Percentiles rank a stretch among this genome's conserved stretches.
phyloP scores from a whole-genome alignment of 2,797 vertebrate genomes.

The Paguma larvata region DNA sequence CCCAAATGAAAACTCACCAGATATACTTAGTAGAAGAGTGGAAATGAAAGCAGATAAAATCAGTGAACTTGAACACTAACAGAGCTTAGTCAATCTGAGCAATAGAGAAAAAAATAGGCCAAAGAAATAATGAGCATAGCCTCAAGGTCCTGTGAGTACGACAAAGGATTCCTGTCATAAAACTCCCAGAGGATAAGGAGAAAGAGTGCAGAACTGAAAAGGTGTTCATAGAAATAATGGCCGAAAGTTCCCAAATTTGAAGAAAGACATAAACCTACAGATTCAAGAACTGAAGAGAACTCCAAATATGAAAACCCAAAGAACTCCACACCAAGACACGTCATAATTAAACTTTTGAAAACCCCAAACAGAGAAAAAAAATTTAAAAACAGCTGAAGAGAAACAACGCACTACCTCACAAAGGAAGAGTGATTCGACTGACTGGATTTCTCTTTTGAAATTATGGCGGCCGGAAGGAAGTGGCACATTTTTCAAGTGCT shows the following conservation, averaged over 20 bases:
- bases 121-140: neutral
- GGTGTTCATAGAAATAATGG: neutral
- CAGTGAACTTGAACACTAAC: neutral
- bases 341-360: neutral
- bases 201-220: neutral
- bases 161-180: neutral
- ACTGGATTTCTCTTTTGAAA: neutral
- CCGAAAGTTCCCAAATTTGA: neutral
- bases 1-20: neutral
- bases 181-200: neutral
- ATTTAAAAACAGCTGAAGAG: neutral
- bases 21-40: neutral
- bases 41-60: neutral
- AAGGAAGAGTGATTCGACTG: neutral
- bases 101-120: neutral
- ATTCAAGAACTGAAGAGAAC: neutral
- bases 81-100: conserved; percentile 1
- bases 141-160: neutral
- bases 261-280: neutral
- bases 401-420: neutral
- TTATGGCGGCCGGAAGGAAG: neutral
- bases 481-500: neutral
- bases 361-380: neutral
- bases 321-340: neutral
- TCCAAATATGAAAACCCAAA: neutral